Base-by-base conservation (phyloP, 2,888 invertebrate genomes). In the Cactoblastis cactorum region DNA sequence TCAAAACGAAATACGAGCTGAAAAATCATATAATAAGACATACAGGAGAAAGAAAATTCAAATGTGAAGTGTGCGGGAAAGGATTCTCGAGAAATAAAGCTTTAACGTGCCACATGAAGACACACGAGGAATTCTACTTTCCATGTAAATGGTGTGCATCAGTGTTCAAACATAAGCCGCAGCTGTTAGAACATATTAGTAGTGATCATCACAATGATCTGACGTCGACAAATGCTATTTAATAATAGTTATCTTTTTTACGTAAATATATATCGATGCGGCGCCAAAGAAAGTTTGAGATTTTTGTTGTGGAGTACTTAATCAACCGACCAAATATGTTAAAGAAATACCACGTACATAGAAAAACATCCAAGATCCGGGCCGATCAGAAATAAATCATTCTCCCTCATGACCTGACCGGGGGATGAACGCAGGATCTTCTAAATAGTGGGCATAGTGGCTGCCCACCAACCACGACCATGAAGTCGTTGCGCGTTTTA, bases 1-100 rank as follows among this genome's bases (percentile, higher is more conserved):
- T 89, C 45, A 80, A 74, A 59, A 83, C 83, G 0, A 75, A 75
- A 2, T 86, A 83, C 41, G 85, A 85, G 50, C 60, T 89, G 2
- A 87, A 83, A 50, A 69, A 83, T 38, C 88, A 89, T 28, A 77
- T 80, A 74, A 72, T 84, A 0, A 77, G 77, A 33, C 88, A 88
- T 58, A 80, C 82, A 0, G 79, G 80, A 0, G 83, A 84, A 22
- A 80, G 62, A 53, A 79, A 77, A 37, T 83, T 77, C 47, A 71
- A 77, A 53, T 89, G 88, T 46, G 60, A 67, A 1, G 57, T 80
- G 0, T 89, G 88, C 43, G 80, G 73, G 0, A 86, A 86, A 53
- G 72, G 76, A 0, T 87, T 83, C 49, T 71, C 74, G 0, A 75
- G 83, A 24, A 79, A 69, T 49, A 76, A 68, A 24, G 80, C 84